Base-by-base conservation (phyloP, 1,140 invertebrate species). In the Cataglyphis hispanica region DNA sequence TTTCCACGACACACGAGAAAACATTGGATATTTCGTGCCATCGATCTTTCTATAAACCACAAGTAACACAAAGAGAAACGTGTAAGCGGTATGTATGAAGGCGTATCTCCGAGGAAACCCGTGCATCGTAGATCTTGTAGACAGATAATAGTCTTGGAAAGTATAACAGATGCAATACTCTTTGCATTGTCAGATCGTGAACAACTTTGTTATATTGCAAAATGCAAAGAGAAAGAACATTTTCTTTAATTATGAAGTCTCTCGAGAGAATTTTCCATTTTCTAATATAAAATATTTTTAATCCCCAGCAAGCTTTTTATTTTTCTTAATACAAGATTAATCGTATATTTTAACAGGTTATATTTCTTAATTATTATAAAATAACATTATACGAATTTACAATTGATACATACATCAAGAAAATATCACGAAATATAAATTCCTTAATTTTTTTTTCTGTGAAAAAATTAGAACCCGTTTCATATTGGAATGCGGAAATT, bases 401-500 rank as follows among this genome's bases (percentile, higher is more conserved):
- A n/a, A n/a, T 2, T 37, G n/a, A 2, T 31, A 53, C 13, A 3
- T 10, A 53, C 5, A 31, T 31, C 40, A 13, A 31, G 2, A 53
- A 0, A 56, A 27, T 27, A 13, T 16, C 3, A 27, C 4, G 1
- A 7, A 43, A 34, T 25, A 37, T 0, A 13, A 16, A 22, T 46
- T 61, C 25, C 46, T 37, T 16, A n/a, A n/a, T 2, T 43, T 13
- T 34, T 34, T 25, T 25, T 31, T 25, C 3, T 53, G 11, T 19
- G 2, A 31, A 19, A 31, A 31, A 7, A 63, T 11, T 7, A 16
- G 13, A 27, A 7, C 34, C 37, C 16, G 8, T 76, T 76, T 78
- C 37, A n/a, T n/a, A 19, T 37, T 1, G 25, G 80, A 86, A 75
- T 46, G 43, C 58, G 69, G 85, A 86, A 87, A 85, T 87, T 27